Base-by-base conservation (phyloP, 2,113 vertebrate species). In the Mustela nigripes region DNA sequence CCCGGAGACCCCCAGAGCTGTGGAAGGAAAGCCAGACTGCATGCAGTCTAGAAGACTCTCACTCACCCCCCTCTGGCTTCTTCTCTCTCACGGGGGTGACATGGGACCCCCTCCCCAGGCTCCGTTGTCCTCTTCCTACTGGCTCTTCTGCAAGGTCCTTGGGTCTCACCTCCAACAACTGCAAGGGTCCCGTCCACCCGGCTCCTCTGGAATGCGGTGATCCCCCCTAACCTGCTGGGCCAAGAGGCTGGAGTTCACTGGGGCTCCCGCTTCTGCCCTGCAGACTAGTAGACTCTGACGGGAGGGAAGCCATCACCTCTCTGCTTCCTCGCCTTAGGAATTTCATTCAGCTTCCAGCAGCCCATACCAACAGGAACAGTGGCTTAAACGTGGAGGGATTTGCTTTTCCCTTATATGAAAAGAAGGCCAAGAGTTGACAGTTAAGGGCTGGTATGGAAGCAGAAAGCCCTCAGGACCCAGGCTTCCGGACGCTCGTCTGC, bases 391-490 rank as follows among this genome's bases (percentile, higher is more conserved):
- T 36, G 2, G 36, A 21, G 73, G 78, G 48, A 83, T 48, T 48
- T 31, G 48, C 67, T 58, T 89, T 58, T 28, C 18, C 10, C 78
- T 76, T 31, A 22, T 21, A 8, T 45, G 33, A 18, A 73, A 76
- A 67, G 81, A 62, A 53, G 69, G 33, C 50, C 48, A 21, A 83
- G 56, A 69, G 16, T 48, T 26, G 31, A 45, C 33, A 58, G 84
- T 69, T 28, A 4, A 0, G 1, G 78, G 79, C 85, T 50, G 31
- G 36, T 14, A 15, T 67, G 80, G 39, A 56, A 53, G 24, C 58
- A 8, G 14, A 11, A 1, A 5, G 19, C 15, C 4, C 0, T 18
- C 28, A 11, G n/a, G 45, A 50, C 6, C 5, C 33, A 50, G 1
- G 24, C 7, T 67, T 39, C 69, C 2, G 8, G 45, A 5, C 11